Evolutionary conservation across 2,797 vertebrate species (phyloP).

Genomic region (Lophius americanus): DNA sequence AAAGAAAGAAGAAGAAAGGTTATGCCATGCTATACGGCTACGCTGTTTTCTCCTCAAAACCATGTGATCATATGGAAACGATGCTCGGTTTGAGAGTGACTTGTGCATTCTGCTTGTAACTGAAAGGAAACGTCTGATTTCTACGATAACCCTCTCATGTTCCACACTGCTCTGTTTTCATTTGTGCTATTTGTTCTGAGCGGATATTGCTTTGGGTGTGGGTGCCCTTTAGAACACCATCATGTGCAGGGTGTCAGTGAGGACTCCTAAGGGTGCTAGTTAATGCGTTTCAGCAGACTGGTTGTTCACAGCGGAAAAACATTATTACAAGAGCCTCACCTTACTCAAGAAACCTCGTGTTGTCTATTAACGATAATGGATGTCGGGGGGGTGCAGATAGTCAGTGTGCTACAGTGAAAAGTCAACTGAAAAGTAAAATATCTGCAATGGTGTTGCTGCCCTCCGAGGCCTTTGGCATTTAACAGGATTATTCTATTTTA

Average conservation of each 20-base stretch:
- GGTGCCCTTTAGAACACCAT: conserved; percentile 24
- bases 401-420: conserved; percentile 29
- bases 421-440: conserved; percentile 29
- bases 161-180: not conserved
- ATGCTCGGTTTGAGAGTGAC: conserved; percentile 21
- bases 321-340: conserved; percentile 1
- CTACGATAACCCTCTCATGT: conserved; percentile 9
- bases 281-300: conserved; percentile 15
- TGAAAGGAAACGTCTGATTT: conserved; percentile 11
- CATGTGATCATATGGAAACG: no score
- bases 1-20: no score
- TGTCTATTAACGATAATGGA: conserved; percentile 27
- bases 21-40: no score
- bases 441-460: conserved; percentile 13
- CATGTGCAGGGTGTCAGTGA: conserved; percentile 18
- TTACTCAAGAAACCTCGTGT: conserved; percentile 7
- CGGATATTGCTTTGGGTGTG: conserved; percentile 7
- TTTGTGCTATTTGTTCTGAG: conserved; percentile 13
- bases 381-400: conserved; percentile 14
- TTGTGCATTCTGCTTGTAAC: conserved; percentile 27
- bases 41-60: no score
- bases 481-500: conserved; percentile 11
- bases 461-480: conserved; percentile 43
- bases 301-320: conserved; percentile 25
- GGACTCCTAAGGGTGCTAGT: conserved; percentile 20